Conservation (phyloP, 2,888 invertebrate genomes). For the Melinopterus prodromus region DNA sequence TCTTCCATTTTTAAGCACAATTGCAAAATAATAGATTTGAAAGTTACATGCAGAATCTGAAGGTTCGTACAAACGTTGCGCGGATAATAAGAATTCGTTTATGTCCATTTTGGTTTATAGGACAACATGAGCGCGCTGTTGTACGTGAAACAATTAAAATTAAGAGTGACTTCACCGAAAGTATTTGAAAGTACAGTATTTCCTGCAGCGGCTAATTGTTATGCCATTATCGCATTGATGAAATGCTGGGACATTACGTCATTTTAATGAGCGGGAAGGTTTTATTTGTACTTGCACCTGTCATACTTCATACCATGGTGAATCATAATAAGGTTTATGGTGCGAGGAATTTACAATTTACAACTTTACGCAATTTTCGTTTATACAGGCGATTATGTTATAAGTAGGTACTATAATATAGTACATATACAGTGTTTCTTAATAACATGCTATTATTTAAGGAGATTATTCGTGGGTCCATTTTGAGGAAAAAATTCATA, state of each 20-base stretch:
- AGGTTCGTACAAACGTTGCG: not conserved
- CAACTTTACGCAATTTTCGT: too few relatives aligned
- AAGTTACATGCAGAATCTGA: not conserved
- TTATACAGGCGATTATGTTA: too few relatives aligned
- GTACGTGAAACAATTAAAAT: not conserved
- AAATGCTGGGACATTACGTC: not conserved
- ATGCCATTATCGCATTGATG: not conserved
- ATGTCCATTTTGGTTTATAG: not conserved
- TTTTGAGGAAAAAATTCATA: too few relatives aligned
- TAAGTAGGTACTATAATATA: too few relatives aligned
- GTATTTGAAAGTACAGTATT: not conserved
- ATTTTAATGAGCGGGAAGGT: not conserved
- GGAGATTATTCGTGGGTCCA: too few relatives aligned
- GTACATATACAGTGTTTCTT: too few relatives aligned
- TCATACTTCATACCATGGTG: not conserved
- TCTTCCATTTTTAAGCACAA: not conserved
- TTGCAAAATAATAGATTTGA: not conserved
- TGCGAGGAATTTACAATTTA: too few relatives aligned
- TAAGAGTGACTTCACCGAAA: not conserved
- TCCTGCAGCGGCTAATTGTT: not conserved
- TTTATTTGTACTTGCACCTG: not conserved
- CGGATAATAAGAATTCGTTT: not conserved
- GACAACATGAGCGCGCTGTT: not conserved
- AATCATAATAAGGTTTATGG: too few relatives aligned
- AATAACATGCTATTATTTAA: too few relatives aligned